Conservation (phyloP, 2,797 vertebrate genomes). For the Betta splendens region DNA sequence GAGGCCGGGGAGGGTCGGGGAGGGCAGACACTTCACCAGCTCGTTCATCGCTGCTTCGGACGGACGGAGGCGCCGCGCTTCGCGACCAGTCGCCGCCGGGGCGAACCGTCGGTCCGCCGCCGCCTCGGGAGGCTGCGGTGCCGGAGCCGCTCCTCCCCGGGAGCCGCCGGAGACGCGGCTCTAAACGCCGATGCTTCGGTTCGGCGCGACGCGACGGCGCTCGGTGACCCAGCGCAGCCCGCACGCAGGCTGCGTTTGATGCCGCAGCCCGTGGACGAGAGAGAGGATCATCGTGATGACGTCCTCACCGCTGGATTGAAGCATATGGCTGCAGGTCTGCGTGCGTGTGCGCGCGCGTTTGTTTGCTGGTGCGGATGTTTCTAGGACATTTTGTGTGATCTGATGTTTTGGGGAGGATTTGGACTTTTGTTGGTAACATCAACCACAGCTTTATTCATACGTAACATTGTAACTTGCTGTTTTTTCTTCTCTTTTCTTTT, state of each 20-base stretch:
- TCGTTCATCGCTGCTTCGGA: conserved; percentile 72
- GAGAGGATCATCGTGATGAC: conserved; percentile 53
- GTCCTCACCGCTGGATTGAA: conserved; percentile 51
- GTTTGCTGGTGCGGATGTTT: neutral
- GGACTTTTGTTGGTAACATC: no score
- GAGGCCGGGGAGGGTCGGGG: conserved; percentile 71
- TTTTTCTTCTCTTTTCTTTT: no score
- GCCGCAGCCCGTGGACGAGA: conserved; percentile 29
- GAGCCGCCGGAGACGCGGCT: no score
- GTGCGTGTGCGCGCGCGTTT: conserved; percentile 1
- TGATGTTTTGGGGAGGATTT: no score
- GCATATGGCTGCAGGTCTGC: conserved; percentile 41
- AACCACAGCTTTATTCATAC: no score
- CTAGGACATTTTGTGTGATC: neutral
- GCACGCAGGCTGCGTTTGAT: conserved; percentile 37
- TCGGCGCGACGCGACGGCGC: neutral
- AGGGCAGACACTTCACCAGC: conserved; percentile 75
- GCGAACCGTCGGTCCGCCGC: conserved; percentile 64
- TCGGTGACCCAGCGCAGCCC: neutral
- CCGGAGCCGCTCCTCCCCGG: no score
- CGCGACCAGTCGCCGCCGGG: no score
- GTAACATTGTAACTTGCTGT: no score
- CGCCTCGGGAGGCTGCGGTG: conserved; percentile 35
- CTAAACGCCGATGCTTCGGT: neutral
- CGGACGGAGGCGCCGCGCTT: conserved; percentile 25